Conservation (phyloP, 2,797 vertebrate species). For the Oceanodroma leucorhoa region DNA sequence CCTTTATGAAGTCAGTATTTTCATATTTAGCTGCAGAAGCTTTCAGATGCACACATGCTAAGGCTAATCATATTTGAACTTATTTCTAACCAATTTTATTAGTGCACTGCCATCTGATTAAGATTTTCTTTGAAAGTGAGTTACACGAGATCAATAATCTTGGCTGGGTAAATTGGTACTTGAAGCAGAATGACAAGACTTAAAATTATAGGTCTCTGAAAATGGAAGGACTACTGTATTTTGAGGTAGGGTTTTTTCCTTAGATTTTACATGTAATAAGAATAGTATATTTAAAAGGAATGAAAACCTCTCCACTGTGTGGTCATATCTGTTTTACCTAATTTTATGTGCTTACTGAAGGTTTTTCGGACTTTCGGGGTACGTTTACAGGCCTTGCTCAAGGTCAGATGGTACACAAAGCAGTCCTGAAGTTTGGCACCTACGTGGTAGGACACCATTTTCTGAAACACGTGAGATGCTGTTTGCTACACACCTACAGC, state of each 20-base stretch:
- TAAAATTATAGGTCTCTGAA: not conserved
- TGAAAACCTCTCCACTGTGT: not conserved
- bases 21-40: not conserved
- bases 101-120: not conserved
- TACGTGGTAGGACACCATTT: not conserved
- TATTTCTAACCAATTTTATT: not conserved
- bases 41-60: not conserved
- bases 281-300: not conserved
- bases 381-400: not conserved
- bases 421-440: too few species aligned
- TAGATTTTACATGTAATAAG: not conserved
- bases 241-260: not conserved
- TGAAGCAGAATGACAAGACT: not conserved
- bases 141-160: not conserved
- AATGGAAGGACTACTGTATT: not conserved
- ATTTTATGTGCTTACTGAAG: not conserved
- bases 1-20: not conserved
- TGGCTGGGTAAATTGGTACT: not conserved
- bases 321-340: not conserved
- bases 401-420: not conserved
- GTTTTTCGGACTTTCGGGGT: not conserved
- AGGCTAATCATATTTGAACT: not conserved
- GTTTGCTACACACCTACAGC: fast-evolving
- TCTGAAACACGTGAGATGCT: not conserved
- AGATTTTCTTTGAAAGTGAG: not conserved